phyloP scores from a whole-genome alignment of 1,140 invertebrate species.

The Panagrolaimus sp. region DNA sequence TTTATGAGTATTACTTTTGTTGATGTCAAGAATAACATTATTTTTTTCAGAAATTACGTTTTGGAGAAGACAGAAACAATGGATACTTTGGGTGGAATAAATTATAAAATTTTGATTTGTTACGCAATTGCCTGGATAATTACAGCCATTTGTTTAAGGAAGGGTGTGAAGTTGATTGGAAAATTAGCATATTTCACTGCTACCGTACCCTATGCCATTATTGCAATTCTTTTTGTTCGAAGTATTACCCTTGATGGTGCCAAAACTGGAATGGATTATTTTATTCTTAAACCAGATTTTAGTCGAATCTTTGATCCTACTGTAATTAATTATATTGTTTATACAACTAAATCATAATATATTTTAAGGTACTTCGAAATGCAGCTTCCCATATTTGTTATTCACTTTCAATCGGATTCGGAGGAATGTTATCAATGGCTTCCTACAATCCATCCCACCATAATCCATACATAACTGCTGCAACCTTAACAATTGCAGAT shows the following conservation, averaged over 20 bases:
- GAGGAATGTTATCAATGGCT: constrained; percentile 54
- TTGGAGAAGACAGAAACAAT: constrained; percentile 40
- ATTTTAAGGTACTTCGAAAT: constrained; percentile 55
- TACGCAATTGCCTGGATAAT: constrained; percentile 38
- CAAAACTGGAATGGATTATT: constrained; percentile 36
- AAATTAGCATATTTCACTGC: constrained; percentile 39
- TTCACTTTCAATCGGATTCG: constrained; percentile 59
- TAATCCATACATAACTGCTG: constrained; percentile 32
- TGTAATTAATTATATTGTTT: background rate
- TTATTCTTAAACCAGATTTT: constrained; percentile 44
- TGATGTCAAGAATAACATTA: background rate
- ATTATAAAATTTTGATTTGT: constrained; percentile 39
- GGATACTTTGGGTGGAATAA: constrained; percentile 40
- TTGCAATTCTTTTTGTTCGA: constrained; percentile 40
- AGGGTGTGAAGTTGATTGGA: constrained; percentile 46
- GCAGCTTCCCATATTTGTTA: constrained; percentile 61
- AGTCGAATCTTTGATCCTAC: background rate
- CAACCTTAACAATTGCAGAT: constrained; percentile 38
- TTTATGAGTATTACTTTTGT: constrained; percentile 32
- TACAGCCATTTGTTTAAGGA: constrained; percentile 37
- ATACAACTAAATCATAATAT: background rate
- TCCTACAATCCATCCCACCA: constrained; percentile 33
- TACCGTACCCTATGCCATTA: constrained; percentile 45
- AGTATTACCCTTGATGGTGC: constrained; percentile 43
- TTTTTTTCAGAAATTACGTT: constrained; percentile 41